Conservation (phyloP, 1,140 invertebrate species). For the Drosophila navojoa region DNA sequence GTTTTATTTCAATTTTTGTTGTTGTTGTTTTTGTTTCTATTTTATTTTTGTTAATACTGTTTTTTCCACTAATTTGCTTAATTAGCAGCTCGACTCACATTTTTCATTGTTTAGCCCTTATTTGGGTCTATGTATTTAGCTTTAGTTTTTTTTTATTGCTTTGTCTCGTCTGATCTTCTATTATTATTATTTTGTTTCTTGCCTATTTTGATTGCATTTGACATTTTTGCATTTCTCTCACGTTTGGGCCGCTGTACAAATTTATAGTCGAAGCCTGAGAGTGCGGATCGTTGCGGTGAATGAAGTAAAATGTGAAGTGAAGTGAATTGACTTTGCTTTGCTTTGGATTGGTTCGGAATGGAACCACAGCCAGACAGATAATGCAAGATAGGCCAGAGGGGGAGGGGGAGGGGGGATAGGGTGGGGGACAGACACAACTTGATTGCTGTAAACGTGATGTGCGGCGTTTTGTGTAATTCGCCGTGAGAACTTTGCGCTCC, state of each 20-base stretch:
- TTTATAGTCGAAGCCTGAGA: slow-evolving; percentile 67
- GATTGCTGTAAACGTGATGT: slow-evolving; percentile 76
- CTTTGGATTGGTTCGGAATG: slow-evolving; percentile 11
- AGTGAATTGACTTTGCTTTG: slow-evolving; percentile 2
- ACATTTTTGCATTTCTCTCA: slow-evolving; percentile 74
- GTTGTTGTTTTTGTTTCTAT: slow-evolving; percentile 23
- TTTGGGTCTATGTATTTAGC: slow-evolving; percentile 57
- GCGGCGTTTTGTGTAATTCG: slow-evolving; percentile 80
- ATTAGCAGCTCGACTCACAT: slow-evolving; percentile 62
- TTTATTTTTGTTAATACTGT: slow-evolving; percentile 24
- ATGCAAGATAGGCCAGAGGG: neutral
- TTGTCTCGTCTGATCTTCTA: slow-evolving; percentile 8
- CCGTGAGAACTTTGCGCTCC: slow-evolving; percentile 69
- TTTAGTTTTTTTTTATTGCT: slow-evolving; percentile 24
- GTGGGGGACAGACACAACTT: slow-evolving; percentile 17
- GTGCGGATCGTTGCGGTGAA: slow-evolving; percentile 42
- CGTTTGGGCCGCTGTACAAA: slow-evolving; percentile 63
- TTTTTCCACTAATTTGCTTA: slow-evolving; percentile 71
- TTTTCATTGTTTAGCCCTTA: slow-evolving; percentile 59
- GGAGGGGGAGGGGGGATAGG: neutral
- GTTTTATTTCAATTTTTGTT: slow-evolving; percentile 27
- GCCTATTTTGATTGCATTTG: slow-evolving; percentile 55
- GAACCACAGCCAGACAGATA: neutral
- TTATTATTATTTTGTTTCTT: slow-evolving; percentile 41
- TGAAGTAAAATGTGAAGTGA: slow-evolving; percentile 26